A percentile compares a stretch with the other conserved stretches of the same genome.
These are phyloP conservation scores for Centruroides vittatus DNA, from an alignment of 1,140 invertebrate species.

Conservation along the genomic window DNA sequence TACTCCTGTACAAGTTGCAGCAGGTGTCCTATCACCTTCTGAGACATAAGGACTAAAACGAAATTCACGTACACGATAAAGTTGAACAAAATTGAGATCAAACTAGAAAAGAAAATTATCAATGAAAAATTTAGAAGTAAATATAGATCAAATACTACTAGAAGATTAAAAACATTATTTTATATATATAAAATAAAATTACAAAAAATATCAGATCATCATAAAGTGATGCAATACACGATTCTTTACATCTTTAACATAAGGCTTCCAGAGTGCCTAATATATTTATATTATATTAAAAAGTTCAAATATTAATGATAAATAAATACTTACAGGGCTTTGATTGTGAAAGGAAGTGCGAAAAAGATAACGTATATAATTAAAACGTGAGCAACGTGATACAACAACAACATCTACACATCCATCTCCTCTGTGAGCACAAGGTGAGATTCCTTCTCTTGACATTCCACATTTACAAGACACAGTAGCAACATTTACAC, in stretches of 20 bases:
- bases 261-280: no score
- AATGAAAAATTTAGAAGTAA: background rate
- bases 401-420: conserved; percentile 63
- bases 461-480: conserved; percentile 58
- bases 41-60: conserved; percentile 41
- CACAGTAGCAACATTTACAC: conserved; percentile 61
- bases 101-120: conserved; percentile 34
- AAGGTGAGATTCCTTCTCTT: conserved; percentile 60
- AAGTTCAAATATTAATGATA: no score
- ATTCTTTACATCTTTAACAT: no score
- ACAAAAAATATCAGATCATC: no score
- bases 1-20: conserved; percentile 24
- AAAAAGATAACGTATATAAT: conserved; percentile 54
- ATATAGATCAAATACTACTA: background rate
- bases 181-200: no score
- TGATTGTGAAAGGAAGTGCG: conserved; percentile 29
- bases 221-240: no score
- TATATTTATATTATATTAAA: no score
- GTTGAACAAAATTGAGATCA: conserved; percentile 60
- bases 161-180: no score
- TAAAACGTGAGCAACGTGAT: conserved; percentile 51
- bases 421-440: conserved; percentile 66
- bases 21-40: conserved; percentile 17
- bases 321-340: conserved; percentile 38
- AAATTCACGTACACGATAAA: conserved; percentile 56